Conservation (phyloP, 2,113 vertebrate species). For the Condylura cristata region DNA sequence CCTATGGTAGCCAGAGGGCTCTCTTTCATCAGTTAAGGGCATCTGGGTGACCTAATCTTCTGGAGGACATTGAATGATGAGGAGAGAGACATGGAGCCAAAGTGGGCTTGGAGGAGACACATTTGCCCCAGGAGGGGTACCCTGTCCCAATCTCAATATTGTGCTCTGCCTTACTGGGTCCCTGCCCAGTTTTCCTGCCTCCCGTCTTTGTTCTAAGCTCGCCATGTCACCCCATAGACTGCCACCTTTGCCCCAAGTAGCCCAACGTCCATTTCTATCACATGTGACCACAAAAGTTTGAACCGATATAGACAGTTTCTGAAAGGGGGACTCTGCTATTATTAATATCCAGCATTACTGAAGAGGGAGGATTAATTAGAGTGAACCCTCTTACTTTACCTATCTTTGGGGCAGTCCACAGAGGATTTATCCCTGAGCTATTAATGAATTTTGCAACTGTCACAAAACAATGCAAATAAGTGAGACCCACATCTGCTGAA, state of each 20-base stretch:
- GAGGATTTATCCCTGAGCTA: slow-evolving; percentile 80
- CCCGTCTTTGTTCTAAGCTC: background rate
- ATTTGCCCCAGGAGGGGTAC: background rate
- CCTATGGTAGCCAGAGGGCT: background rate
- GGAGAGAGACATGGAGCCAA: background rate
- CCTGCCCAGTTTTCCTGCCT: background rate
- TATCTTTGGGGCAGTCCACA: slow-evolving; percentile 61
- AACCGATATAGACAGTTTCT: slow-evolving; percentile 3
- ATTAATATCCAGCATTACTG: slow-evolving; percentile 48
- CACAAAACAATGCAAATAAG: slow-evolving; percentile 83
- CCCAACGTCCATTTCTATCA: slow-evolving; percentile 40
- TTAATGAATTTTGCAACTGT: slow-evolving; percentile 85
- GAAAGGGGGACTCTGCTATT: slow-evolving; percentile 33
- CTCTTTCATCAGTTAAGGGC: background rate
- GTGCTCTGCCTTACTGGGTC: background rate
- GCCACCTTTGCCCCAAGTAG: background rate
- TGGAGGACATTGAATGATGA: background rate
- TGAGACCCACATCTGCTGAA: slow-evolving; percentile 76
- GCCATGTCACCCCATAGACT: background rate
- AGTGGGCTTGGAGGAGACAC: background rate
- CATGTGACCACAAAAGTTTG: slow-evolving; percentile 11
- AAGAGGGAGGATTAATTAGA: slow-evolving; percentile 79
- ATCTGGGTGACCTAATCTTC: background rate
- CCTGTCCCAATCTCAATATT: background rate
- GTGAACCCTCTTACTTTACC: slow-evolving; percentile 59